Evolutionary conservation across 2,888 invertebrate genomes (phyloP).

Genomic region (Heliconius ethilla): DNA sequence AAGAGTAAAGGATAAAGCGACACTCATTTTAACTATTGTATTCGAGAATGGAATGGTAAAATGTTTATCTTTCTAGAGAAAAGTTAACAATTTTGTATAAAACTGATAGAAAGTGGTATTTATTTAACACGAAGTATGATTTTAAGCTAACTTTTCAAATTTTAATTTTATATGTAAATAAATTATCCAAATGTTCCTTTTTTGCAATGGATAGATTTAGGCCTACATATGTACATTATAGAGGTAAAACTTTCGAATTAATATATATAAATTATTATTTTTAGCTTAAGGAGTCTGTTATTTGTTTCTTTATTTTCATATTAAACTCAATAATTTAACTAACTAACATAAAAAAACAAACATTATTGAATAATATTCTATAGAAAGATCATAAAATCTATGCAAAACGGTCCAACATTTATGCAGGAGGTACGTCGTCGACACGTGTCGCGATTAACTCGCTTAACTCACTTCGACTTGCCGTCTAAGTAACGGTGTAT

Average conservation of each 20-base stretch:
- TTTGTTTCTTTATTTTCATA: too few species aligned
- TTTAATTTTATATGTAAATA: not conserved
- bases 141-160: not conserved
- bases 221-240: not conserved
- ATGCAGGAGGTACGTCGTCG: slow-evolving; percentile 53
- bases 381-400: slow-evolving; percentile 39
- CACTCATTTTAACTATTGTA: slow-evolving; percentile 41
- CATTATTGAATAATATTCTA: slow-evolving; percentile 29
- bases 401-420: slow-evolving; percentile 42
- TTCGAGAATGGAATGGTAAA: slow-evolving; percentile 36
- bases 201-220: too few species aligned
- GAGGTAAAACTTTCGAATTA: not conserved
- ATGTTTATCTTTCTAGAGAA: slow-evolving; percentile 43
- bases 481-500: slow-evolving; percentile 57
- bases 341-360: not conserved
- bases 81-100: slow-evolving; percentile 41
- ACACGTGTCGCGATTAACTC: slow-evolving; percentile 69
- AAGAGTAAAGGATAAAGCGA: slow-evolving; percentile 40
- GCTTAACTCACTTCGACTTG: slow-evolving; percentile 59
- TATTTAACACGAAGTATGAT: slow-evolving; percentile 27
- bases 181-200: too few species aligned
- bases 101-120: slow-evolving; percentile 35
- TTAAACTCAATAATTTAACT: too few species aligned
- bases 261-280: not conserved
- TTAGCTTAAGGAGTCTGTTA: not conserved